These are phyloP conservation scores for Cantharis lateralis DNA, from an alignment of 2,888 invertebrate genomes.

Conservation along the genomic window DNA sequence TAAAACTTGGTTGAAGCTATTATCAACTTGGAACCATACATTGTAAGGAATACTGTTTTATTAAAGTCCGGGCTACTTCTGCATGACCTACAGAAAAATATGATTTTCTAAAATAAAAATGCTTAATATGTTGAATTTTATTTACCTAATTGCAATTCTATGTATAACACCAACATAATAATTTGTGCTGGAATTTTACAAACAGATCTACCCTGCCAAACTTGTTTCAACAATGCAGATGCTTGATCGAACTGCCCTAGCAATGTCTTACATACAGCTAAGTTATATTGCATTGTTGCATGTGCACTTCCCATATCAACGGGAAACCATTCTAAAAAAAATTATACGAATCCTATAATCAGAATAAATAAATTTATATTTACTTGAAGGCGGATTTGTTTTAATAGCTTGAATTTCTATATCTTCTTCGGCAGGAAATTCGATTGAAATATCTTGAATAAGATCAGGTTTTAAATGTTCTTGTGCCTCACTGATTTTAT, in stretches of 20 bases:
- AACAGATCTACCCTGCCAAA: slow-evolving; percentile 60
- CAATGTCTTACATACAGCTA: slow-evolving; percentile 75
- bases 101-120: neutral
- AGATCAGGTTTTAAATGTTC: slow-evolving; percentile 80
- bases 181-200: slow-evolving; percentile 65
- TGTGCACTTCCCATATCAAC: slow-evolving; percentile 67
- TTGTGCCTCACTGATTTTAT: slow-evolving; percentile 82
- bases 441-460: slow-evolving; percentile 62
- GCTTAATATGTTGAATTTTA: neutral
- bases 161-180: slow-evolving; percentile 67
- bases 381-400: slow-evolving; percentile 51
- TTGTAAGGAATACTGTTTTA: slow-evolving; percentile 65
- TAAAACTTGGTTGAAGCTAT: neutral
- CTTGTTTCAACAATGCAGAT: slow-evolving; percentile 51
- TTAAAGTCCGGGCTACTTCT: slow-evolving; percentile 63
- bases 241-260: slow-evolving; percentile 75
- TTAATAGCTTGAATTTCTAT: slow-evolving; percentile 50
- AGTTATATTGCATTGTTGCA: slow-evolving; percentile 77
- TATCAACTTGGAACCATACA: slow-evolving; percentile 41
- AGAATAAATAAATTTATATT: slow-evolving; percentile 13
- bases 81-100: slow-evolving; percentile 58
- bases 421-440: slow-evolving; percentile 55
- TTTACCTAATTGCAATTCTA: slow-evolving; percentile 67
- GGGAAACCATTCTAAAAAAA: slow-evolving; percentile 64
- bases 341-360: neutral